Evolutionary conservation across 2,797 vertebrate genomes (phyloP).

Genomic region (Falco rusticolus): DNA sequence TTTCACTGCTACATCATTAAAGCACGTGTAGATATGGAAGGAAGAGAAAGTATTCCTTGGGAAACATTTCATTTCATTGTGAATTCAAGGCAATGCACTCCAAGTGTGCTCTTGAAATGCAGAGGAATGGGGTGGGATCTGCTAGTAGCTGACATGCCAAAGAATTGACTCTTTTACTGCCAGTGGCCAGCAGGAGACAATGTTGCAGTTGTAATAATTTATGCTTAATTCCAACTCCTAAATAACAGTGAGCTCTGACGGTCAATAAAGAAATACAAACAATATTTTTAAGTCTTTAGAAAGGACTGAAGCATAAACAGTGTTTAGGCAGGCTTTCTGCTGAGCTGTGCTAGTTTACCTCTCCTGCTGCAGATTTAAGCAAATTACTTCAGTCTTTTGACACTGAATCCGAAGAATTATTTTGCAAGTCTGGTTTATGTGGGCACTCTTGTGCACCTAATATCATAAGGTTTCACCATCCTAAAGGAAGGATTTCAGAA

Average conservation of each 20-base stretch:
- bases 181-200: conserved; percentile 8
- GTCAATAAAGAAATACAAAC: neutral
- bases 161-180: neutral
- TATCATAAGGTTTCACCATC: neutral
- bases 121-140: neutral
- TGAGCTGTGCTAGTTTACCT: neutral
- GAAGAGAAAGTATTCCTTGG: neutral
- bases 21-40: neutral
- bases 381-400: neutral
- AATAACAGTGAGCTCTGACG: neutral
- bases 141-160: neutral
- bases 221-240: neutral
- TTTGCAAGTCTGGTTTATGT: neutral
- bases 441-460: neutral
- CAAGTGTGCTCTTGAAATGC: neutral
- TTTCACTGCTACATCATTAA: neutral
- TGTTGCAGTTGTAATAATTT: neutral
- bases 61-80: neutral
- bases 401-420: neutral
- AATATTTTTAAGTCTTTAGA: neutral
- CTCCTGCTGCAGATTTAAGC: neutral
- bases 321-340: neutral
- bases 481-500: neutral
- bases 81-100: neutral
- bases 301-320: neutral